These are phyloP conservation scores for Drosophila histrio DNA, from an alignment of 2,888 invertebrate genomes.

Conservation along the genomic window DNA sequence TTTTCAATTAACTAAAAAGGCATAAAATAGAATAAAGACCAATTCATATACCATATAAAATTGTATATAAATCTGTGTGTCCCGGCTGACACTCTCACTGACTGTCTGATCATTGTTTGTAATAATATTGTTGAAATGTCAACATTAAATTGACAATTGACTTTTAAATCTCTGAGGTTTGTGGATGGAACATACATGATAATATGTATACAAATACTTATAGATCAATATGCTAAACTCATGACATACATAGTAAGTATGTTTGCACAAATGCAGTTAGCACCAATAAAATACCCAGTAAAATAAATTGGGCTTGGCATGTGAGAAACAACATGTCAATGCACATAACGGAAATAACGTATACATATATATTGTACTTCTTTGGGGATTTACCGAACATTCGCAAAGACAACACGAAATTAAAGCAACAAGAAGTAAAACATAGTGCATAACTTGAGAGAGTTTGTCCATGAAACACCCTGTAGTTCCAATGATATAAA, in stretches of 20 bases:
- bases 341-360: not conserved
- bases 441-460: not conserved
- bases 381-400: not conserved
- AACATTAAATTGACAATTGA: no score
- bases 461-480: not conserved
- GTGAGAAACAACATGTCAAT: no score
- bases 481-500: not conserved
- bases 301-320: no score
- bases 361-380: not conserved
- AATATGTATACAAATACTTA: not conserved
- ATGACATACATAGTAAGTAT: slow-evolving; percentile 5
- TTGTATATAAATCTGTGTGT: no score
- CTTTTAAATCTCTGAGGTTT: no score
- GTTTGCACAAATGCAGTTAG: not conserved
- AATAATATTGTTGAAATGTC: no score
- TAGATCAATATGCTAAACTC: not conserved
- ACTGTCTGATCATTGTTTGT: no score
- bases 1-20: no score
- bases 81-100: no score
- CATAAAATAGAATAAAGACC: no score
- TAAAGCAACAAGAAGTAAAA: not conserved
- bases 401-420: not conserved
- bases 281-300: not conserved
- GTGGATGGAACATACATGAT: no score
- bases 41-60: no score